Base-by-base conservation (phyloP, 2,888 invertebrate species). In the Stenodera caucasica region DNA sequence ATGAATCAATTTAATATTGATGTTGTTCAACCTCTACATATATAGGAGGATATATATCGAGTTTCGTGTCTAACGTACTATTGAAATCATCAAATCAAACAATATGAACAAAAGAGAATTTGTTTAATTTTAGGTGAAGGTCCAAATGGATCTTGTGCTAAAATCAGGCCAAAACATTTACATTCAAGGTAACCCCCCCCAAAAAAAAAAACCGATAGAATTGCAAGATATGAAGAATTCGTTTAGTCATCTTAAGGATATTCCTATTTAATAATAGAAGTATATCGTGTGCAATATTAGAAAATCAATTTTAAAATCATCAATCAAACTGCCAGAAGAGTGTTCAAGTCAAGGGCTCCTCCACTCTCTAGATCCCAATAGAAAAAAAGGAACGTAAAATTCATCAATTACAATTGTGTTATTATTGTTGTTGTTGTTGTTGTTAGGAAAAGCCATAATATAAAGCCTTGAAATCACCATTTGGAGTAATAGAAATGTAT, bases 181-280 rank as follows among this genome's bases (percentile, higher is more conserved):
- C 21, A 45, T 45, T 45, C 45, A 45, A 45, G 45, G 45, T 45
- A 45, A 45, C 45, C 21, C 45, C 18, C 5, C 26, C 2, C 11
- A 40, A 37, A 37, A 37, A 37, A 33, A n/a, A 33, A 33, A 35
- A 35, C 14, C n/a, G 35, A 32, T 32, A 11, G 32, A 11, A 35
- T 35, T n/a, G 9, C 14, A 35, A n/a, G 35, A 35, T n/a, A 5
- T n/a, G 35, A 35, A 40, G 45, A 45, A 23, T 45, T 45, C 9
- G 45, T 45, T 45, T 45, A 45, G 45, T 45, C 45, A 45, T 45
- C 45, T 45, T 45, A 12, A 45, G 45, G 45, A 45, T 23, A 45
- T 45, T 23, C n/a, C 45, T 18, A 23, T 45, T 45, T 18, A 40
- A 45, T 21, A 21, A 45, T 40, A 40, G 11, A 23, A 45, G 12